Conservation (phyloP, 2,797 vertebrate species). For the Manis javanica region DNA sequence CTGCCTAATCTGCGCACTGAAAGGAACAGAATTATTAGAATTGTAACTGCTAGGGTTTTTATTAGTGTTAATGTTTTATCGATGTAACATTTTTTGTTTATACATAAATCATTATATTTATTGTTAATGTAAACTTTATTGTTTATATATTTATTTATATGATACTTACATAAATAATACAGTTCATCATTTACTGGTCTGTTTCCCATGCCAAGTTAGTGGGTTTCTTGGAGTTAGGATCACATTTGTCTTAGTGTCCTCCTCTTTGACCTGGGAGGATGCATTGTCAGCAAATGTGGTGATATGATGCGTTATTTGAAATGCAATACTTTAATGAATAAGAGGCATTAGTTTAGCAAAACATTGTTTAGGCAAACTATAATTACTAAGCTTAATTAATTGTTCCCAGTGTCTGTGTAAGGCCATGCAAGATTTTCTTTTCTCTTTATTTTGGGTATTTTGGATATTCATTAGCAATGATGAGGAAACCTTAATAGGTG, state of each 20-base stretch:
- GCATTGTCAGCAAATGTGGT: background rate
- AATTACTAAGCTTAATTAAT: background rate
- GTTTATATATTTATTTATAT: background rate
- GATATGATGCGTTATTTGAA: background rate
- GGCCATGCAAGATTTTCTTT: conserved; percentile 23
- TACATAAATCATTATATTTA: too few relatives aligned
- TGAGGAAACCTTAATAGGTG: conserved; percentile 4
- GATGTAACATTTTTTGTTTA: background rate
- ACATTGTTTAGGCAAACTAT: conserved; percentile 35
- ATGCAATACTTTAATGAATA: background rate
- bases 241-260: background rate
- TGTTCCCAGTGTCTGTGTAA: background rate
- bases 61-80: background rate
- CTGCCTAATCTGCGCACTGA: background rate
- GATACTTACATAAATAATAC: background rate
- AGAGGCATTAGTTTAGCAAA: background rate
- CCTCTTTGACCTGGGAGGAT: background rate
- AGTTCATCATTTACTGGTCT: background rate
- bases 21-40: background rate
- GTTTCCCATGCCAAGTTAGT: conserved; percentile 5
- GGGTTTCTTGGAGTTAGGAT: background rate
- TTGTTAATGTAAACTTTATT: background rate
- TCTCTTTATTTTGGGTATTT: conserved; percentile 47
- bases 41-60: background rate
- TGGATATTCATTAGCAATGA: background rate